Percentiles rank a stretch among this genome's conserved stretches.
These are phyloP conservation scores for Congeria kusceri DNA, from an alignment of 2,888 invertebrate genomes.

Conservation along the genomic window DNA sequence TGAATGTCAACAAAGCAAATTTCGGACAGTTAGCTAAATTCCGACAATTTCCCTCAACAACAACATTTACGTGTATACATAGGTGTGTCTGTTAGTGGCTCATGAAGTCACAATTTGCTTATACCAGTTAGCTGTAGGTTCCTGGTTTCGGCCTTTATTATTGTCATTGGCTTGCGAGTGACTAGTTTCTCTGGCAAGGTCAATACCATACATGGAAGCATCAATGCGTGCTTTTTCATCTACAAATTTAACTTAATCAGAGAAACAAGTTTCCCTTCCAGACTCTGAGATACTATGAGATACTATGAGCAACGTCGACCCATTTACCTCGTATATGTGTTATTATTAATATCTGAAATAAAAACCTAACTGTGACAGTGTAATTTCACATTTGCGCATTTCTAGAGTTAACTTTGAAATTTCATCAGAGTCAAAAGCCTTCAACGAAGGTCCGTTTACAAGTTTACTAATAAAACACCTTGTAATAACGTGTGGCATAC, in stretches of 20 bases:
- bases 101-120: too few relatives aligned
- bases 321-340: constrained; percentile 1
- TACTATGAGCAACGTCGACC: neutral
- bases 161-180: neutral
- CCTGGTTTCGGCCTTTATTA: too few relatives aligned
- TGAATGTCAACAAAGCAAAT: too few relatives aligned
- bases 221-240: neutral
- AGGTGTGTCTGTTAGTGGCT: too few relatives aligned
- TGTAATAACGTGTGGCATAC: neutral
- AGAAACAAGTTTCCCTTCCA: neutral
- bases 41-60: too few relatives aligned
- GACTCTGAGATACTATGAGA: neutral
- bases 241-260: constrained; percentile 1
- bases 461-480: neutral
- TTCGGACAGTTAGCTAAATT: too few relatives aligned
- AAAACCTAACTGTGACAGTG: neutral
- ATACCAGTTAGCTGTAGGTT: too few relatives aligned
- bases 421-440: neutral
- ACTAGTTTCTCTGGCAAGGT: neutral
- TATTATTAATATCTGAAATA: neutral
- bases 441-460: neutral
- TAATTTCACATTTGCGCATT: neutral
- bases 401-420: neutral
- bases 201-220: neutral
- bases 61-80: too few relatives aligned